phyloP scores from a whole-genome alignment of 37 sponge, comb jelly and placozoan species.

The Hexactinellida sp. region DNA sequence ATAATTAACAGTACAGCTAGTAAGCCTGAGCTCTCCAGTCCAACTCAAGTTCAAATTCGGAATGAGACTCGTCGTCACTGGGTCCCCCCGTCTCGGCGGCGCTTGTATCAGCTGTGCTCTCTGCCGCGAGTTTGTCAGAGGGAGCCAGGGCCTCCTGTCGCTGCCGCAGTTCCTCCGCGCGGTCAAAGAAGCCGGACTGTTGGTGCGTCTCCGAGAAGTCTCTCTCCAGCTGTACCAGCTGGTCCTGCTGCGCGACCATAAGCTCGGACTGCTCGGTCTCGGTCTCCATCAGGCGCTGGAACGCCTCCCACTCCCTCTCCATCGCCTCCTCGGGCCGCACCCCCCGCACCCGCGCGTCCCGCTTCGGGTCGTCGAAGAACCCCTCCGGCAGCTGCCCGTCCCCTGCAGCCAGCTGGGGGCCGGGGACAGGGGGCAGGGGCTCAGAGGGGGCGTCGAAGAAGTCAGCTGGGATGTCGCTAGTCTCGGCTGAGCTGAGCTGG shows the following conservation, averaged over 20 bases:
- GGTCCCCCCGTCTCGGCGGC: neutral
- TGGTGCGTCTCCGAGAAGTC: neutral
- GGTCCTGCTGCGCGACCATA: neutral
- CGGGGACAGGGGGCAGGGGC: neutral
- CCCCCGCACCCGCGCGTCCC: conserved; percentile 75
- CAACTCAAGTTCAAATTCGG: neutral
- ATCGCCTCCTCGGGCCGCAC: conserved; percentile 65
- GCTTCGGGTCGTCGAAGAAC: conserved; percentile 83
- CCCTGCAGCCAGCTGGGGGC: neutral
- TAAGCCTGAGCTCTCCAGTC: neutral
- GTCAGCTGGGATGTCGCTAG: neutral
- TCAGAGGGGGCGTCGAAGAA: neutral
- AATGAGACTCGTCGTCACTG: neutral
- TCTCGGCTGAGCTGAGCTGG: neutral
- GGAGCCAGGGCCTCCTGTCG: neutral
- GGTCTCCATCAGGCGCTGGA: conserved; percentile 66
- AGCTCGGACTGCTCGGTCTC: conserved; percentile 33
- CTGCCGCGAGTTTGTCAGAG: neutral
- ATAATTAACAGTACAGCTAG: neutral
- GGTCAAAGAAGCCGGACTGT: neutral
- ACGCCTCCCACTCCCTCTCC: conserved; percentile 71
- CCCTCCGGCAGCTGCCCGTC: conserved; percentile 54
- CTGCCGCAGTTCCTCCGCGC: neutral
- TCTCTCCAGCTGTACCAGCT: neutral
- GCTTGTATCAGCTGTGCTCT: neutral